These are phyloP conservation scores for Sepioteuthis lessoniana DNA, from an alignment of 2,888 invertebrate genomes.

Conservation along the genomic window DNA sequence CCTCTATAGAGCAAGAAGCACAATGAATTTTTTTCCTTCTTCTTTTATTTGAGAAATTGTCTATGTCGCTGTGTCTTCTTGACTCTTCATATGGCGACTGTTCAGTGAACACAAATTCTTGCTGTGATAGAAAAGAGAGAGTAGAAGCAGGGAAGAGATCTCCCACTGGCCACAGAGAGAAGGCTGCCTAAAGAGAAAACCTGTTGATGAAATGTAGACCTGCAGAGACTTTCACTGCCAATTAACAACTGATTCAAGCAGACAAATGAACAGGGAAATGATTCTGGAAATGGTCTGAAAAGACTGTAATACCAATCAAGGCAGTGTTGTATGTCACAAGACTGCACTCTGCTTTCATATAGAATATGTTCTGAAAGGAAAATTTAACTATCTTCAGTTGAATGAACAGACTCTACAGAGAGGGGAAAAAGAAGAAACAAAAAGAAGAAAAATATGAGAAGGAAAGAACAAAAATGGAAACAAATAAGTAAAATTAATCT, in stretches of 20 bases:
- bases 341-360: conserved; percentile 37
- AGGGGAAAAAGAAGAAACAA: neutral
- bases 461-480: neutral
- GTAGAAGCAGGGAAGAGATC: neutral
- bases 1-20: neutral
- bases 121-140: neutral
- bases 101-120: neutral
- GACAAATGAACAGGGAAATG: conserved; percentile 8
- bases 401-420: conserved; percentile 4
- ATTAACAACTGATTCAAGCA: conserved; percentile 40
- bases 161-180: neutral
- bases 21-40: neutral
- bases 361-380: conserved; percentile 23
- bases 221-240: conserved; percentile 40
- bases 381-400: neutral
- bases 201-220: conserved; percentile 37
- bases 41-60: neutral
- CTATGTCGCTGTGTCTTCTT: conserved; percentile 33
- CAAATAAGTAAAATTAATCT: neutral
- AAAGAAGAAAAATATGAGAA: neutral
- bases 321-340: neutral
- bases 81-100: neutral
- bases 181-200: conserved; percentile 7
- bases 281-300: neutral
- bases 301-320: conserved; percentile 38